Percentiles rank a stretch among this genome's conserved stretches.
Conservation (phyloP, 1,140 invertebrate species). For the Drosophila kurseongensis region DNA sequence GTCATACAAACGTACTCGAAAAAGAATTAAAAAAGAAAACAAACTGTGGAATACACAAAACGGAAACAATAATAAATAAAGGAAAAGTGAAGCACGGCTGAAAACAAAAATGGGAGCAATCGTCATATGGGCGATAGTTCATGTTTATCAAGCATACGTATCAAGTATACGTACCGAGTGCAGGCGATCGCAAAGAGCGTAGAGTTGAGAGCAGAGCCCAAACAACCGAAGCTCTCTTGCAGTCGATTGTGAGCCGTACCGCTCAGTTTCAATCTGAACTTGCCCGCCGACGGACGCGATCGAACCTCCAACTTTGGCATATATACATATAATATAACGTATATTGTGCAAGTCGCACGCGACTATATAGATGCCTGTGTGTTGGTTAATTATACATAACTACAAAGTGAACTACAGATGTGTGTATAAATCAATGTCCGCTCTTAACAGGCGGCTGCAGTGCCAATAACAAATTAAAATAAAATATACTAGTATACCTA, state of each 20-base stretch:
- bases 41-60: constrained; percentile 25
- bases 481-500: constrained; percentile 3
- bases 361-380: constrained; percentile 12
- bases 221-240: constrained; percentile 16
- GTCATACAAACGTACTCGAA: constrained; percentile 46
- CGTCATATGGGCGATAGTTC: constrained; percentile 12
- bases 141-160: constrained; percentile 43
- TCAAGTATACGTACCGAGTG: constrained; percentile 30
- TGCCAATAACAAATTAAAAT: constrained; percentile 20
- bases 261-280: constrained; percentile 54
- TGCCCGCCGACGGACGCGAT: constrained; percentile 45
- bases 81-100: constrained; percentile 12
- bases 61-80: constrained; percentile 19
- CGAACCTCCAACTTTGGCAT: not conserved
- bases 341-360: constrained; percentile 67
- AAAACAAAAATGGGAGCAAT: constrained; percentile 44
- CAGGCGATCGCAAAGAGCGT: constrained; percentile 24
- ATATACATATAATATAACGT: constrained; percentile 2
- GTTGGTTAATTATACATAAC: constrained; percentile 58
- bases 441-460: constrained; percentile 39
- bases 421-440: constrained; percentile 50
- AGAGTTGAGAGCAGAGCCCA: constrained; percentile 5
- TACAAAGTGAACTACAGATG: constrained; percentile 29
- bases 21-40: constrained; percentile 20
- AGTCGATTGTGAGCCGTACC: not conserved